phyloP scores from a whole-genome alignment of 2,113 vertebrate genomes.

The Scopus umbretta region DNA sequence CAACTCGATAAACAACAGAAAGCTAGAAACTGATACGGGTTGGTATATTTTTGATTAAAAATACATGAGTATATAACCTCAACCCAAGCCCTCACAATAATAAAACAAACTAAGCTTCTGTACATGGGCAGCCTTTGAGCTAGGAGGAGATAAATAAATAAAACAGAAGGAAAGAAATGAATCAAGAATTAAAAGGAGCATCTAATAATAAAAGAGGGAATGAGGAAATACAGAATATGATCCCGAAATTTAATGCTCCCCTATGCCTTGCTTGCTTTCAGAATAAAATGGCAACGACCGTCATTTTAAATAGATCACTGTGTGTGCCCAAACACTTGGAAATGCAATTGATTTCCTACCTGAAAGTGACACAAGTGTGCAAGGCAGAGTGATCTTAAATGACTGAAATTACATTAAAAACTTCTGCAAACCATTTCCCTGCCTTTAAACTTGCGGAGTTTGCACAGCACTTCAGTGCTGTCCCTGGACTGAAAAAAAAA shows the following conservation, averaged over 20 bases:
- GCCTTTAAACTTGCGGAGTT: neutral
- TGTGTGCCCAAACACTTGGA: neutral
- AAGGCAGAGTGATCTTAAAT: neutral
- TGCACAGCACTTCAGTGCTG: neutral
- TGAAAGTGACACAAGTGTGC: neutral
- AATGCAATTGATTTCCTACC: neutral
- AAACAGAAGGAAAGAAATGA: neutral
- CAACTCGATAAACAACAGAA: neutral
- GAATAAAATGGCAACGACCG: neutral
- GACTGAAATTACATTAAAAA: neutral
- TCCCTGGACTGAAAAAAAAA: too few relatives aligned
- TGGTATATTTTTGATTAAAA: neutral
- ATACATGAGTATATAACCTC: neutral
- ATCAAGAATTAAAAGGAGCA: neutral
- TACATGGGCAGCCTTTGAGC: neutral
- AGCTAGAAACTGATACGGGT: neutral
- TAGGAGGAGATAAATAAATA: neutral
- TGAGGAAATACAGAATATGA: neutral
- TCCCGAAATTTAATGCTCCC: neutral
- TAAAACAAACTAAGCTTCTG: neutral
- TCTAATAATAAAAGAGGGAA: neutral
- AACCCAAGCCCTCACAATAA: neutral
- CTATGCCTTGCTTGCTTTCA: neutral
- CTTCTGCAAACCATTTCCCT: neutral
- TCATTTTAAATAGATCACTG: neutral